Percentiles rank a stretch among this genome's conserved stretches.
Conservation (phyloP, 2,797 vertebrate genomes). For the Bradypus variegatus region DNA sequence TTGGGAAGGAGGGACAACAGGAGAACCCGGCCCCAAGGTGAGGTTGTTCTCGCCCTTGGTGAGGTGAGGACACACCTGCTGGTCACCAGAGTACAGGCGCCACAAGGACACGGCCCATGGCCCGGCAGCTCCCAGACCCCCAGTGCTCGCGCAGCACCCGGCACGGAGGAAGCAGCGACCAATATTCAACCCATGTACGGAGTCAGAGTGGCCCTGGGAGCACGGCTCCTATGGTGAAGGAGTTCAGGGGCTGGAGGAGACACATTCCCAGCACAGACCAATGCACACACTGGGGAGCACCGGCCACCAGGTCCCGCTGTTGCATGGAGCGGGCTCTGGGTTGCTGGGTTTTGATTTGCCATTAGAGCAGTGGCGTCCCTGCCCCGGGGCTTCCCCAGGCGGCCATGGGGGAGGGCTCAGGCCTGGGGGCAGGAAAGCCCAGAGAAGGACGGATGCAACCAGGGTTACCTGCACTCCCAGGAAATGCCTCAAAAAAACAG, state of each 20-base stretch:
- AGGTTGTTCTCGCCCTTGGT: not conserved
- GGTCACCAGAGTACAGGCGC: not conserved
- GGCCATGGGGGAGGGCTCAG: rapidly evolving
- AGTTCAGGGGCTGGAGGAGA: not conserved
- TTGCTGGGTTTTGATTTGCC: rapidly evolving
- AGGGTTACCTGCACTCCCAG: not conserved
- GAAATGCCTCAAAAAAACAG: not conserved
- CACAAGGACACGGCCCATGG: not conserved
- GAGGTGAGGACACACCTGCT: no score
- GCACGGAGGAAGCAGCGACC: not conserved
- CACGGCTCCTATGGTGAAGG: not conserved
- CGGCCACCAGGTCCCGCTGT: rapidly evolving
- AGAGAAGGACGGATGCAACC: not conserved
- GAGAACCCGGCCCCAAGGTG: not conserved
- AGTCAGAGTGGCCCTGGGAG: not conserved
- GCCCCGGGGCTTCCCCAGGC: rapidly evolving
- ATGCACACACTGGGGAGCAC: not conserved
- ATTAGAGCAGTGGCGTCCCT: rapidly evolving
- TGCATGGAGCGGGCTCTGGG: not conserved
- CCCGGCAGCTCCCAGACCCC: rapidly evolving
- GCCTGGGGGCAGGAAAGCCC: rapidly evolving
- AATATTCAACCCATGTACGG: not conserved
- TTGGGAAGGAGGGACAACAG: not conserved
- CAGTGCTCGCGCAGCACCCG: not conserved
- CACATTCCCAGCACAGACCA: not conserved